These are phyloP conservation scores for Pterocles orientalis DNA, from an alignment of 2,113 vertebrate species.

Conservation along the genomic window DNA sequence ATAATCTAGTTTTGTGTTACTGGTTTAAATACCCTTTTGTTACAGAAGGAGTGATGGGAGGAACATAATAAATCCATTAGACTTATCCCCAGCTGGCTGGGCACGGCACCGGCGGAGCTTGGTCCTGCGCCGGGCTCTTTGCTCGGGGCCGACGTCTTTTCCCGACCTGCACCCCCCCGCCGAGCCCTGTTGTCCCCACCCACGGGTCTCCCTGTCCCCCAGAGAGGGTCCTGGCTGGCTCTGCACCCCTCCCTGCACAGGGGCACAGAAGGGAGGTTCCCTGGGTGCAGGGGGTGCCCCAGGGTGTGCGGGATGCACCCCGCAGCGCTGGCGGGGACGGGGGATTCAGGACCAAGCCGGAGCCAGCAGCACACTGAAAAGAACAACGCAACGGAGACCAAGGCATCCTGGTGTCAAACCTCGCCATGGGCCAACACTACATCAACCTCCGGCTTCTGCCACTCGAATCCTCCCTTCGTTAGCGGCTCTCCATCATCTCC, in stretches of 20 bases:
- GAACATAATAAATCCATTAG: neutral
- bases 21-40: neutral
- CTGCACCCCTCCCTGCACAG: neutral
- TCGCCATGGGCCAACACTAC: accelerated
- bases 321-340: neutral
- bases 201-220: neutral
- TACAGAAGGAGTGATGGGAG: neutral
- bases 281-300: neutral
- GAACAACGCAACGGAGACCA: no score
- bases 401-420: neutral
- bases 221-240: neutral
- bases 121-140: neutral
- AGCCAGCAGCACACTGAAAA: neutral
- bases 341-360: accelerated
- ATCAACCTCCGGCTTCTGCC: neutral
- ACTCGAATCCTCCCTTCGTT: neutral
- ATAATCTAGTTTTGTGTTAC: neutral
- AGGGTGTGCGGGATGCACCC: neutral
- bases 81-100: accelerated
- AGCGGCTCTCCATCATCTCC: neutral
- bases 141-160: neutral
- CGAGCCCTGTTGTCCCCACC: neutral
- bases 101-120: accelerated
- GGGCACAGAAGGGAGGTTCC: neutral
- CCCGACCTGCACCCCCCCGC: neutral